These are phyloP conservation scores for Panzeria rudis DNA, from an alignment of 2,888 invertebrate species.

Conservation along the genomic window DNA sequence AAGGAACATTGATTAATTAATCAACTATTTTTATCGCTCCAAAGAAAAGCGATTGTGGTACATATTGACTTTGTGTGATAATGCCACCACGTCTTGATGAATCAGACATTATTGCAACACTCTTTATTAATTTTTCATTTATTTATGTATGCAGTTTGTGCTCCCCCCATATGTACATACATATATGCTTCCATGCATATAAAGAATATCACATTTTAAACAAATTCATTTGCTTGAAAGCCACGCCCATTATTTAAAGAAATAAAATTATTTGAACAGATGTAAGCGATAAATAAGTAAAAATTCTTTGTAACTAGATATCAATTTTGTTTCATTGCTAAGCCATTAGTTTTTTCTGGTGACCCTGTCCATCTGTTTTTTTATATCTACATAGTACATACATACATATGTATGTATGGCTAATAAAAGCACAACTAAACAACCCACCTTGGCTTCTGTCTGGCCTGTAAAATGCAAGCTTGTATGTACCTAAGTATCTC, in stretches of 20 bases:
- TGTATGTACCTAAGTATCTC: constrained; percentile 54
- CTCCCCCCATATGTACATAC: background rate
- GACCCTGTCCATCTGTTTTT: constrained; percentile 41
- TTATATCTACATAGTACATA: background rate
- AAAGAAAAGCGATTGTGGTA: constrained; percentile 8
- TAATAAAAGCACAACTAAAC: constrained; percentile 34
- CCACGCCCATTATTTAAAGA: constrained; percentile 51
- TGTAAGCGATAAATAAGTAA: constrained; percentile 27
- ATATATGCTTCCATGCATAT: background rate
- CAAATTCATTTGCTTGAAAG: constrained; percentile 19
- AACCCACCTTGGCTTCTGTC: constrained; percentile 51
- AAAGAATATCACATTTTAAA: constrained; percentile 54
- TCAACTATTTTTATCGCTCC: constrained; percentile 17
- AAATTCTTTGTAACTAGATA: background rate
- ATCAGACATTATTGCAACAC: constrained; percentile 24
- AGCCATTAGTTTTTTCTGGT: constrained; percentile 32
- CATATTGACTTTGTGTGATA: constrained; percentile 7
- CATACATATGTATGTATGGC: background rate
- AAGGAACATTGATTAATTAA: background rate
- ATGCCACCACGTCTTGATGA: constrained; percentile 22
- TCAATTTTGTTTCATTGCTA: constrained; percentile 20
- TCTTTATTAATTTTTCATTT: constrained; percentile 13
- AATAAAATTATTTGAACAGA: constrained; percentile 49
- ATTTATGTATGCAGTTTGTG: background rate
- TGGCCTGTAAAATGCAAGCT: constrained; percentile 42